Evolutionary conservation across 2,113 vertebrate genomes (phyloP).

Genomic region (Seriola rivoliana): DNA sequence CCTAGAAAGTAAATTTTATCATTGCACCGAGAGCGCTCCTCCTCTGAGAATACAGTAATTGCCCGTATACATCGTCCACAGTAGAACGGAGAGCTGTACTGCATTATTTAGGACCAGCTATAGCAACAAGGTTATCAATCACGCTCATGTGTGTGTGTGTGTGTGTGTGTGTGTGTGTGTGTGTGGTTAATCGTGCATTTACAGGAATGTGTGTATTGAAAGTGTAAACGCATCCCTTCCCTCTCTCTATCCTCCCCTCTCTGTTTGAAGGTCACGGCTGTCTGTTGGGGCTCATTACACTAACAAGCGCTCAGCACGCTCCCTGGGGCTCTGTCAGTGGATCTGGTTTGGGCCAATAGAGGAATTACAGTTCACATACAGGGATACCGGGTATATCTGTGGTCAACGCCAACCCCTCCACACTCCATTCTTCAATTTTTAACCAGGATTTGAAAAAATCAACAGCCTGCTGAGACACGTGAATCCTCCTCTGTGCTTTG

Average conservation of each 20-base stretch:
- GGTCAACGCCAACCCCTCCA: background rate
- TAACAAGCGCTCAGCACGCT: slow-evolving; percentile 58
- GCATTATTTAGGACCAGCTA: slow-evolving; percentile 57
- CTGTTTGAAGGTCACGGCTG: slow-evolving; percentile 60
- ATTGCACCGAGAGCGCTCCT: slow-evolving; percentile 1
- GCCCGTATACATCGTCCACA: slow-evolving; percentile 38
- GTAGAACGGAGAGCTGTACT: slow-evolving; percentile 12
- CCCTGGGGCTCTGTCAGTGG: slow-evolving; percentile 36
- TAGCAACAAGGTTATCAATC: slow-evolving; percentile 47
- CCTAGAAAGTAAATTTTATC: slow-evolving; percentile 38
- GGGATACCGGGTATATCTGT: background rate
- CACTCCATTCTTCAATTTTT: slow-evolving; percentile 23
- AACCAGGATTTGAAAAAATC: slow-evolving; percentile 10
- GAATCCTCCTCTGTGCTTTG: slow-evolving; percentile 1
- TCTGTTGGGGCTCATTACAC: slow-evolving; percentile 56
- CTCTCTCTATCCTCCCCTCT: slow-evolving; percentile 14
- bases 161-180: slow-evolving; percentile 16
- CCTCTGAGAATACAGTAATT: slow-evolving; percentile 41
- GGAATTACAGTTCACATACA: slow-evolving; percentile 14
- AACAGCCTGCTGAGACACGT: background rate
- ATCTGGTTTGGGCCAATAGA: slow-evolving; percentile 16
- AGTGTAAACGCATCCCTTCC: slow-evolving; percentile 32
- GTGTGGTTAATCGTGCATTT: background rate
- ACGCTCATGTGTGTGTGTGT: background rate
- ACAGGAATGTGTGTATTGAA: background rate